Evolutionary conservation across 2,888 invertebrate genomes (phyloP), one percentile per base, ranked within the genome.

Genomic region (Liodrosophila aerea): DNA sequence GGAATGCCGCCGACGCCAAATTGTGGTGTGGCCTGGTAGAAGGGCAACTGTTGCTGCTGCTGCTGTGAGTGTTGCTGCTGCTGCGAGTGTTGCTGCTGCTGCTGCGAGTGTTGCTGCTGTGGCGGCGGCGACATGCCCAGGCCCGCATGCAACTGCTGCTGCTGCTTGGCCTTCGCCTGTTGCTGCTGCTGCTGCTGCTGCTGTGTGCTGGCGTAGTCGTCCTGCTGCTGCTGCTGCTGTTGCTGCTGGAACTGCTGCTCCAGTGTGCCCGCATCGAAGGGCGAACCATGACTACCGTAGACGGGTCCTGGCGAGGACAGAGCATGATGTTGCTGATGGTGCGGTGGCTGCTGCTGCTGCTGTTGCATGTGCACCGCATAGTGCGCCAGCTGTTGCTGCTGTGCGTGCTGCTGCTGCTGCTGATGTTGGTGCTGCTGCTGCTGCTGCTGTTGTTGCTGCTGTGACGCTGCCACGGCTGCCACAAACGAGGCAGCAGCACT

Each of bases 1-100:
- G 96, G 94, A 87, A 96, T 93, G 44, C 93, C 93, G 50, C 95
- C 94, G 82, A 94, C 93, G 45, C 95, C 94, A 81, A 94, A 96
- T 59, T 95, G 95, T 9, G 88, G 88, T 58, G 90, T 88, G 82
- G 95, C 94, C 91, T 93, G 93, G 89, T 95, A 96, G 84, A 89
- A 90, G 7, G 88, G 83, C 67, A 85, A 67, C 66, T 85, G 87
- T 13, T 76, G 83, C 34, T 72, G 74, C 27, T 82, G 78, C 27
- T 92, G 92, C 7, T 92, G 82, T 73, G 91, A 92, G 46, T 85
- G 86, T 27, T 74, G 76, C 15, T 82, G 86, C 13, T 87, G 88
- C 87, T 91, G 90, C 87, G 91, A 77, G 36, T 74, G 85, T 22
- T 82, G 80, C 52, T 86, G 80, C 31, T 40, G 39, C 12, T 39